phyloP scores from a whole-genome alignment of 2,113 vertebrate genomes.

The Embiotoca jacksoni region DNA sequence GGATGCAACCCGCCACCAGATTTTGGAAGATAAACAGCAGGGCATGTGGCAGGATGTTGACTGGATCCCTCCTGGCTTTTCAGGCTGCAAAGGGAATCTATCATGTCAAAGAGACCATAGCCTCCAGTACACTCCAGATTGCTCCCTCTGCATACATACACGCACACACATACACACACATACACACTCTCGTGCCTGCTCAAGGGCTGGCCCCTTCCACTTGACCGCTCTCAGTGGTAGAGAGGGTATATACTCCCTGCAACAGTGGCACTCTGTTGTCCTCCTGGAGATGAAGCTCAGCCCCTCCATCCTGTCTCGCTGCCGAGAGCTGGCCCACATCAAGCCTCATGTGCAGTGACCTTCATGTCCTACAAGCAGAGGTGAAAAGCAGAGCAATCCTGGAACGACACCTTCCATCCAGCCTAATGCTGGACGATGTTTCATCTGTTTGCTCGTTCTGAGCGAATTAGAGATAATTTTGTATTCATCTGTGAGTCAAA shows the following conservation, averaged over 20 bases:
- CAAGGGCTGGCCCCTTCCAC: slow-evolving; percentile 75
- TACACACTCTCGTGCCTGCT: slow-evolving; percentile 45
- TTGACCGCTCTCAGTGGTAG: slow-evolving; percentile 73
- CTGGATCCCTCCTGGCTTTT: slow-evolving; percentile 67
- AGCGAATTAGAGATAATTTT: slow-evolving; percentile 69
- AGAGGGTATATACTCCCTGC: slow-evolving; percentile 65
- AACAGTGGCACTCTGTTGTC: slow-evolving; percentile 75
- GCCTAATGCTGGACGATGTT: slow-evolving; percentile 39
- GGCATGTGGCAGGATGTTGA: slow-evolving; percentile 71
- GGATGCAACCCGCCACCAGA: slow-evolving; percentile 61
- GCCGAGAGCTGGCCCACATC: slow-evolving; percentile 60
- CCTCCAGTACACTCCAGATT: slow-evolving; percentile 76
- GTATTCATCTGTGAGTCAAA: slow-evolving; percentile 73
- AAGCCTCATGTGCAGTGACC: slow-evolving; percentile 65
- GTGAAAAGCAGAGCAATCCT: slow-evolving; percentile 58
- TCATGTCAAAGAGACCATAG: slow-evolving; percentile 76
- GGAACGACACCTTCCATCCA: slow-evolving; percentile 50
- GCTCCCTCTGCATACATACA: slow-evolving; percentile 64
- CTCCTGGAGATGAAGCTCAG: slow-evolving; percentile 69
- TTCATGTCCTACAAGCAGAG: slow-evolving; percentile 76
- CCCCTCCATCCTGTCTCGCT: slow-evolving; percentile 63
- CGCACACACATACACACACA: slow-evolving; percentile 45
- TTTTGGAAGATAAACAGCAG: slow-evolving; percentile 75
- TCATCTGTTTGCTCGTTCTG: slow-evolving; percentile 50
- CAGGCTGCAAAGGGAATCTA: slow-evolving; percentile 78